These are phyloP conservation scores for Sapajus apella DNA, from an alignment of 2,113 vertebrate species.

Conservation along the genomic window DNA sequence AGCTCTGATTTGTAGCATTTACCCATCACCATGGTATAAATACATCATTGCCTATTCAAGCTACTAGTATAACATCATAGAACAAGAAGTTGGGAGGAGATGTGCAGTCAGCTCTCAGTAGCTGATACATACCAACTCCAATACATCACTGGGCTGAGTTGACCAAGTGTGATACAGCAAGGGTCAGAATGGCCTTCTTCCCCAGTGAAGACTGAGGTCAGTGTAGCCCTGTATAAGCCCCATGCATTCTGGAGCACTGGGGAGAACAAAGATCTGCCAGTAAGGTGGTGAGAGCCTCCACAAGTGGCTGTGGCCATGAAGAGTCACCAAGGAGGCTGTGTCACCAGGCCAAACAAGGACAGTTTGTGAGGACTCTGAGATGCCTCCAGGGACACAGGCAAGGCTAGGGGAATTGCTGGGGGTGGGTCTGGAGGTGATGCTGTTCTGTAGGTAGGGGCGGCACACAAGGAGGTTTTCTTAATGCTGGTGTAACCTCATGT, in stretches of 20 bases:
- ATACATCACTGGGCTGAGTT: not conserved
- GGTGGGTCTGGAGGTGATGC: not conserved
- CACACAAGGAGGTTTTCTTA: not conserved
- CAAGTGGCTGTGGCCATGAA: not conserved
- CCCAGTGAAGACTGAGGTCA: not conserved
- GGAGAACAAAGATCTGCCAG: not conserved
- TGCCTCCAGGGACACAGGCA: not conserved
- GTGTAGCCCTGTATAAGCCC: rapidly evolving
- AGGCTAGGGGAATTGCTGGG: not conserved
- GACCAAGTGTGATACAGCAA: not conserved
- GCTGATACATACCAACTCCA: not conserved
- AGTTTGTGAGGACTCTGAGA: not conserved
- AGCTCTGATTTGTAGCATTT: not conserved
- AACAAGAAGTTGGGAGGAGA: not conserved
- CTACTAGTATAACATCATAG: not conserved
- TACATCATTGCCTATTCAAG: not conserved
- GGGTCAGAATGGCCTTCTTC: not conserved
- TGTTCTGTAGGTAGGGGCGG: not conserved
- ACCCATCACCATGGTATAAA: not conserved
- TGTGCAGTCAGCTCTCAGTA: rapidly evolving
- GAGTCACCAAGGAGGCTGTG: not conserved
- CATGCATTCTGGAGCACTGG: not conserved
- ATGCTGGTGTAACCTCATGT: not conserved
- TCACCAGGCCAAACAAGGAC: not conserved
- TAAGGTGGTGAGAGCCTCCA: not conserved